phyloP scores from a whole-genome alignment of 92 coral and sea anemone genomes.

The Palythoa caribaeorum region DNA sequence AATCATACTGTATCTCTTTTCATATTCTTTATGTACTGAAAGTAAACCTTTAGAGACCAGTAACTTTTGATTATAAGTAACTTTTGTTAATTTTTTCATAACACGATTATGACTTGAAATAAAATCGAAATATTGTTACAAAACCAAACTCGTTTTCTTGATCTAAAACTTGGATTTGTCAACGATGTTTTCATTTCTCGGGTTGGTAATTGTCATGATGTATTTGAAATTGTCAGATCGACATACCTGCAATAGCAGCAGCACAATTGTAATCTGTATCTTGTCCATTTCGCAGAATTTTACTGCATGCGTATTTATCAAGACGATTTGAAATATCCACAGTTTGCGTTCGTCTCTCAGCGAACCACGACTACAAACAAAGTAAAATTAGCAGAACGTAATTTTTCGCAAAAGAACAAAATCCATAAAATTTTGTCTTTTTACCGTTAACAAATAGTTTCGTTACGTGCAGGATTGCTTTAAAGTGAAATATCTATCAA shows the following conservation, averaged over 20 bases:
- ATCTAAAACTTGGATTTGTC: too few species aligned
- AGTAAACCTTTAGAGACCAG: too few species aligned
- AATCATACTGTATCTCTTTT: background rate
- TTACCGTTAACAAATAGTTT: background rate
- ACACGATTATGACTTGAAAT: too few species aligned
- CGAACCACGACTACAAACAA: background rate
- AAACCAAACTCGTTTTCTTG: too few species aligned
- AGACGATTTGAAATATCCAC: background rate
- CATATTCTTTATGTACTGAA: too few species aligned
- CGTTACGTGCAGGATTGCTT: slow-evolving; percentile 28
- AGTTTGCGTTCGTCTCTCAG: background rate
- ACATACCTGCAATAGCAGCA: slow-evolving; percentile 39
- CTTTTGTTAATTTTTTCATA: too few species aligned
- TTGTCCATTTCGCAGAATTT: slow-evolving; percentile 25
- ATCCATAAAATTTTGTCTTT: background rate
- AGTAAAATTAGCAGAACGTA: background rate
- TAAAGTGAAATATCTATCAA: background rate
- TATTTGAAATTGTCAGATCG: too few species aligned
- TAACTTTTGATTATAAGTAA: too few species aligned
- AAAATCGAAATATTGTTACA: too few species aligned
- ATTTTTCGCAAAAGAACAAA: background rate
- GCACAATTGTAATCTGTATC: background rate
- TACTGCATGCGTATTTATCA: background rate
- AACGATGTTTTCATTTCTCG: too few species aligned
- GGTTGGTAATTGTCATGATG: too few species aligned